Evolutionary conservation across 2,113 vertebrate genomes (phyloP).

Genomic region (Eurypyga helias): DNA sequence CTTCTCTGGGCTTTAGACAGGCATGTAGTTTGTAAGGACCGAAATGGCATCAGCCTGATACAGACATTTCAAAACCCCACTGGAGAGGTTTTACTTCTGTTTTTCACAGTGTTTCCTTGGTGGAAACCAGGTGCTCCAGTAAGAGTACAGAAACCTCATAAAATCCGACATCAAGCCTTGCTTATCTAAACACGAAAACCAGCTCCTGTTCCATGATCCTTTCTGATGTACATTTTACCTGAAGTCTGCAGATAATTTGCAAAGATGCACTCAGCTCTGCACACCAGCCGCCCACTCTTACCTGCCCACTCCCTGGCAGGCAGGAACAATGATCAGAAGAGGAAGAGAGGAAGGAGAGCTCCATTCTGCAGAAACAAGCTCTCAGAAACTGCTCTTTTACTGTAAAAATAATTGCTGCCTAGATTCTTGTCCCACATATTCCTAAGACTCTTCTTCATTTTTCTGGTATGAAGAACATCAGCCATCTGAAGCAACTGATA

Average conservation of each 20-base stretch:
- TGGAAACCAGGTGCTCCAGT: background rate
- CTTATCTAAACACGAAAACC: background rate
- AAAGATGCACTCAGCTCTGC: background rate
- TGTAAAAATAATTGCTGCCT: background rate
- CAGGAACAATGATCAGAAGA: background rate
- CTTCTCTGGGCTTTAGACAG: background rate
- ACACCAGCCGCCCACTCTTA: background rate
- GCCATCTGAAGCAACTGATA: background rate
- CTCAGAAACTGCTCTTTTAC: background rate
- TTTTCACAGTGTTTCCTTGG: background rate
- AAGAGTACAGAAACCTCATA: background rate
- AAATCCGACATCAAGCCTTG: slow-evolving; percentile 5
- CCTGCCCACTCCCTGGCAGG: background rate
- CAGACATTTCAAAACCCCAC: background rate
- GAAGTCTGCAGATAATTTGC: slow-evolving; percentile 22
- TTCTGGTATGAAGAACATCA: background rate
- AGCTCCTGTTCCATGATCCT: background rate
- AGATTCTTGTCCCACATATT: background rate
- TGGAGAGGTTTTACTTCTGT: background rate
- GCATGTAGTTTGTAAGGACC: background rate
- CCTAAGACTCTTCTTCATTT: background rate
- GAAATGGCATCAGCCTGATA: background rate
- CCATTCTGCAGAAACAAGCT: background rate
- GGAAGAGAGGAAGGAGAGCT: background rate
- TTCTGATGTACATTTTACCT: slow-evolving; percentile 15